A percentile compares a stretch with the other conserved stretches of the same genome.
These are phyloP conservation scores for Gandaritis pyraliata DNA, from an alignment of 2,888 invertebrate genomes.

Conservation along the genomic window DNA sequence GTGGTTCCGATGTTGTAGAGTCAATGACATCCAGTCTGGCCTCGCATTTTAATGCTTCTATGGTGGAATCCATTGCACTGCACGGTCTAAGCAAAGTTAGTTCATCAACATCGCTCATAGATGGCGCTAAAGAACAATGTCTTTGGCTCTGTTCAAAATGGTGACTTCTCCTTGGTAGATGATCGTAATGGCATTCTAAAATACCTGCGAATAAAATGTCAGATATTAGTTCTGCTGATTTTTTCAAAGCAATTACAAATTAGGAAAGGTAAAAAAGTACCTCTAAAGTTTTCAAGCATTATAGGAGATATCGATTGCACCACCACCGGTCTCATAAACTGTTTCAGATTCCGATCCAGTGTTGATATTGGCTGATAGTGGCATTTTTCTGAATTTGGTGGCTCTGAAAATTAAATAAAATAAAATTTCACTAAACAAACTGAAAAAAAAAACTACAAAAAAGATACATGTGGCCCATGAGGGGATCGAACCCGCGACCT, in stretches of 20 bases:
- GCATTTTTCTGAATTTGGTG: constrained; percentile 74
- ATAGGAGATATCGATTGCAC: constrained; percentile 79
- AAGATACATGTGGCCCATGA: constrained; percentile 86
- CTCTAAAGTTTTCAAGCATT: constrained; percentile 85
- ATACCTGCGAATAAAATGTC: constrained; percentile 62
- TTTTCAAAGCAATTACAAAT: background rate
- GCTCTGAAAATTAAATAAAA: constrained; percentile 67
- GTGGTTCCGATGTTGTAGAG: constrained; percentile 80
- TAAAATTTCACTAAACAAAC: constrained; percentile 30
- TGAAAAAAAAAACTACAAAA: constrained; percentile 22
- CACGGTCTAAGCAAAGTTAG: constrained; percentile 60
- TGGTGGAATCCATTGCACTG: constrained; percentile 67
- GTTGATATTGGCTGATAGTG: constrained; percentile 82
- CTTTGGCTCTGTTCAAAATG: constrained; percentile 60
- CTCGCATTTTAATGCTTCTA: constrained; percentile 77
- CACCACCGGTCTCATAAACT: constrained; percentile 80
- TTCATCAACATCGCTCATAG: constrained; percentile 61
- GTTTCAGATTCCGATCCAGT: constrained; percentile 76
- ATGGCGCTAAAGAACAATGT: constrained; percentile 66
- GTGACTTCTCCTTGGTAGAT: constrained; percentile 76
- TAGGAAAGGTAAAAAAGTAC: constrained; percentile 47
- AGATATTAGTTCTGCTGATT: background rate
- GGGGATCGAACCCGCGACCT: constrained; percentile 91
- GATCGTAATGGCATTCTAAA: constrained; percentile 87
- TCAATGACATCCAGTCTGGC: constrained; percentile 73